Base-by-base conservation (phyloP, 2,113 vertebrate species). In the Nyctereutes procyonoides region DNA sequence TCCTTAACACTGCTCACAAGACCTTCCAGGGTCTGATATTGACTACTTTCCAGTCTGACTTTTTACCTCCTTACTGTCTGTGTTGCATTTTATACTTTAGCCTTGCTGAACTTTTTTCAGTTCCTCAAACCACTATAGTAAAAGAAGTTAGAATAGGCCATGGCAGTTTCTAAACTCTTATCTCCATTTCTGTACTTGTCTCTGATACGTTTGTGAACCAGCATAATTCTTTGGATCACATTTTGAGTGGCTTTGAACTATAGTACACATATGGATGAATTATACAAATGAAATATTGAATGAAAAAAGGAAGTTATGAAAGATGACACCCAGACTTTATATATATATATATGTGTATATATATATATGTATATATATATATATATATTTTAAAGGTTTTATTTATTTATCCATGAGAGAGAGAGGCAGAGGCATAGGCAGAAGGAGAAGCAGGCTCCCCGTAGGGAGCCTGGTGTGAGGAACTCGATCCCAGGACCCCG, bases 201-300 rank as follows among this genome's bases (percentile, higher is more conserved):
- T 90, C 24, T 30, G 43, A 38, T 89, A 90, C 62, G 22, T 63
- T 63, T 88, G 82, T 94, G 88, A 87, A 30, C 48, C 17, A 94
- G 48, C 48, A 74, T 17, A 62, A 73, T 35, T 80, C 48, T 96
- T 85, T 85, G 26, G 35, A 80, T 58, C 81, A 90, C 28, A 43
- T 38, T 93, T 86, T 60, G n/a, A 87, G 62, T 90, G 60, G 35
- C n/a, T 58, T 51, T 74, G 74, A 86, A 35, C 53, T 60, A 24
- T 60, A 67, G n/a, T 94, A 56, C 2, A 83, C 60, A 79, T 19
- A 32, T 56, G 30, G 69, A 38, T 89, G 19, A 51, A 67, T 88
- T 96, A 88, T 88, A 80, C 53, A 88, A 73, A 76, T 55, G 73
- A 88, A 92, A 80, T 69, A 73, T 14, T 97, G 55, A 83, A 53